Evolutionary conservation across 2,888 invertebrate species (phyloP), one percentile per base, ranked within the genome.

Genomic region (Mythimna ferrago): DNA sequence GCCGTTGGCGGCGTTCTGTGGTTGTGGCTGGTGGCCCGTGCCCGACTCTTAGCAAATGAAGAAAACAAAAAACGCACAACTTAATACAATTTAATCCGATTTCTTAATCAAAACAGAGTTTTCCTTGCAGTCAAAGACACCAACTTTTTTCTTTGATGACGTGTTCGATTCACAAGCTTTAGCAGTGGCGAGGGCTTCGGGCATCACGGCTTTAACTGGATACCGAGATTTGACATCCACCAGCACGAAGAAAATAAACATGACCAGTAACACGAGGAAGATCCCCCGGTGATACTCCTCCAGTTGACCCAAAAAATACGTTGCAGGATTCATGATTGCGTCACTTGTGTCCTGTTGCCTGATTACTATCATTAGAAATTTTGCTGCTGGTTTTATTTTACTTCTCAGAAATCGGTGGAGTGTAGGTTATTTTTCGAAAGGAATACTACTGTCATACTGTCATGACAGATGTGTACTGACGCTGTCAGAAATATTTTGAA

Each of bases 281-380:
- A 87, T 61, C 11, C 64, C n/a, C 26, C 54, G 72, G 26, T 86
- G 74, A 58, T 86, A 69, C 51, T 86, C 84, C 38, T 86, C 86
- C 0, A 86, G 41, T 6, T 71, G 66, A 21, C 64, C n/a, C 19
- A 86, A 57, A 0, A 86, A 6, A n/a, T 65, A 76, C 5, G 87
- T 76, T n/a, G 67, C 71, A 14, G 75, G 73, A 76, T 86, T 84
- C 87, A 87, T 87, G 56, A 26, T 78, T 58, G 67, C 65, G 9
- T 9, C 2, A 32, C 4, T 56, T 54, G 1, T 21, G 21, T 80
- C 64, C 19, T 35, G 41, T 64, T 67, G 21, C 48, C 21, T 48
- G 41, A 26, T 62, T 11, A 62, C 35, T 76, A 76, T 71, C 71
- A 77, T 76, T 61, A 64, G 51, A 82, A 82, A 76, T 85, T 85